These are phyloP conservation scores for Serranus cabrilla DNA, from an alignment of 2,797 vertebrate species.

Conservation along the genomic window DNA sequence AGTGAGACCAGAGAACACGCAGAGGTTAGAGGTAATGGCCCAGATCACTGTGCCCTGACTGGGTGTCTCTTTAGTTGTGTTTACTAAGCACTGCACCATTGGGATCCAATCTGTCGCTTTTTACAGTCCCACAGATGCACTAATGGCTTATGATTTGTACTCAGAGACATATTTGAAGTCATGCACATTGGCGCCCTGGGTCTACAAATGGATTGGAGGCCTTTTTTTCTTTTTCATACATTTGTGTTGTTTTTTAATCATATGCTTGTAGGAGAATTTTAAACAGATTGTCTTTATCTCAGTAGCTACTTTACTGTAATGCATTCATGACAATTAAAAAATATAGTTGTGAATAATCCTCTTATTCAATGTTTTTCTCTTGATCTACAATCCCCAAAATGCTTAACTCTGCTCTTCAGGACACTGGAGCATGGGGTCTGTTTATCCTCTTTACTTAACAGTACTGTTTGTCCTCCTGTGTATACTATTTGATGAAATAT, in stretches of 20 bases:
- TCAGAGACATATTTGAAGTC: conserved; percentile 44
- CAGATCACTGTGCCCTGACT: conserved; percentile 62
- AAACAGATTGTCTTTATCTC: conserved; percentile 16
- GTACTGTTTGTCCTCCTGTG: background rate
- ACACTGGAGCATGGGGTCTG: conserved; percentile 1
- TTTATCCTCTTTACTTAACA: conserved; percentile 17
- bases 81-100: conserved; percentile 70
- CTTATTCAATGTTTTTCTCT: conserved; percentile 28
- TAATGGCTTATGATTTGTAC: conserved; percentile 59
- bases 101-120: conserved; percentile 72
- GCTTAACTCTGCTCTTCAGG: conserved; percentile 12
- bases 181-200: conserved; percentile 8
- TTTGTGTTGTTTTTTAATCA: background rate
- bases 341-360: conserved; percentile 35
- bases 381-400: conserved; percentile 29
- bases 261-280: conserved; percentile 9
- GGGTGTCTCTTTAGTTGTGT: conserved; percentile 70
- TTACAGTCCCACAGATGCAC: conserved; percentile 57
- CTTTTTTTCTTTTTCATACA: conserved; percentile 10
- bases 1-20: conserved; percentile 53
- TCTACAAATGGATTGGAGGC: conserved; percentile 20
- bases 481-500: conserved; percentile 25
- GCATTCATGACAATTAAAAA: conserved; percentile 27
- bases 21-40: conserved; percentile 78
- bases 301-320: background rate